These are phyloP conservation scores for Hippocampus kuda DNA, from an alignment of 2,797 vertebrate species.

Conservation along the genomic window DNA sequence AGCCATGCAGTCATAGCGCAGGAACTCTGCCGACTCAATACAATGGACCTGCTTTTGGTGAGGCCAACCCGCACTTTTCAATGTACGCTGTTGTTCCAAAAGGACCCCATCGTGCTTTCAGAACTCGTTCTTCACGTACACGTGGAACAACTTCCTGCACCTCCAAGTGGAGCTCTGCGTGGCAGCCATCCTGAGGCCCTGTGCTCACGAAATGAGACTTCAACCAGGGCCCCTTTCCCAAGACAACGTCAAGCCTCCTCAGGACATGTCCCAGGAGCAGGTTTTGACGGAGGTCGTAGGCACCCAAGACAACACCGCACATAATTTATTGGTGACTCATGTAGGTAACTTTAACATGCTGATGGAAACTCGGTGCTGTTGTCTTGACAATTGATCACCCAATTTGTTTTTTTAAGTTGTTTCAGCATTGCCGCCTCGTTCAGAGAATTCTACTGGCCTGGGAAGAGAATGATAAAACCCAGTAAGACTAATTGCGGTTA, in stretches of 20 bases:
- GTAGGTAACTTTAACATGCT: slow-evolving; percentile 62
- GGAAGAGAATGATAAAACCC: slow-evolving; percentile 93
- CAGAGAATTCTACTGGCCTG: slow-evolving; percentile 93
- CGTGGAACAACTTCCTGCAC: slow-evolving; percentile 98
- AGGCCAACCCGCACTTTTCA: slow-evolving; percentile 37
- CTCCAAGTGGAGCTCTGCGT: slow-evolving; percentile 96
- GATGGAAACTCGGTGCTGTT: neutral
- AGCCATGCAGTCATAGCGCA: slow-evolving; percentile 75
- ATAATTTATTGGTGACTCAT: slow-evolving; percentile 82
- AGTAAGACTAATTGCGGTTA: slow-evolving; percentile 68
- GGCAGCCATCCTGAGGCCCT: slow-evolving; percentile 82
- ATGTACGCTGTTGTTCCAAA: neutral
- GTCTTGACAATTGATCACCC: slow-evolving; percentile 1
- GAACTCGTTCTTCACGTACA: slow-evolving; percentile 97
- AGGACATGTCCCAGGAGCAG: slow-evolving; percentile 49
- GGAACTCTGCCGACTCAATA: slow-evolving; percentile 88
- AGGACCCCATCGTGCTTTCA: slow-evolving; percentile 39
- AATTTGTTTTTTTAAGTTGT: slow-evolving; percentile 72
- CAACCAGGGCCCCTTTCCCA: slow-evolving; percentile 55
- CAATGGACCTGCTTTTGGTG: slow-evolving; percentile 88
- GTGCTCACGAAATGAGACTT: slow-evolving; percentile 67
- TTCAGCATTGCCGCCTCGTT: slow-evolving; percentile 88
- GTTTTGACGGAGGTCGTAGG: slow-evolving; percentile 24
- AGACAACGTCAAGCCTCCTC: slow-evolving; percentile 38
- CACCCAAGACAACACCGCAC: slow-evolving; percentile 43